Conservation (phyloP, 1,140 invertebrate species). For the Cataglyphis hispanica region DNA sequence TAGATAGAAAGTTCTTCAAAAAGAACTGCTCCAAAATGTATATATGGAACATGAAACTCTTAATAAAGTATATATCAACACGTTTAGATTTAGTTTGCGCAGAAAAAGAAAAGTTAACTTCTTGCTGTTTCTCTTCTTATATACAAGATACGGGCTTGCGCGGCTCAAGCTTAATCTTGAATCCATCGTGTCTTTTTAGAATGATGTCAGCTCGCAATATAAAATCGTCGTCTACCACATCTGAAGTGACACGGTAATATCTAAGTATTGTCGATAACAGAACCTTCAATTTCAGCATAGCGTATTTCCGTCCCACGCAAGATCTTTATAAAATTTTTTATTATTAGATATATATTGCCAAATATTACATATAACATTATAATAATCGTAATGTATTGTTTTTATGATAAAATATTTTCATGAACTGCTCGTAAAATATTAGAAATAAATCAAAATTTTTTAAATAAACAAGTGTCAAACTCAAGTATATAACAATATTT, state of each 20-base stretch:
- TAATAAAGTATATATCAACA: too few species aligned
- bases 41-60: too few species aligned
- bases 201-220: conserved; percentile 85
- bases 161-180: conserved; percentile 82
- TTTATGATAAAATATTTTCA: background rate
- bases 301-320: conserved; percentile 90
- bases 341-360: background rate
- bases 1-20: too few species aligned
- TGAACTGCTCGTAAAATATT: background rate
- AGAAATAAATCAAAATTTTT: background rate
- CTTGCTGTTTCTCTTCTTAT: background rate
- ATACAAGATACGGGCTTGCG: conserved; percentile 43
- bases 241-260: conserved; percentile 87
- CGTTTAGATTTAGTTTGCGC: background rate
- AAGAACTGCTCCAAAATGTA: too few species aligned
- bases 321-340: conserved; percentile 81
- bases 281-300: conserved; percentile 89
- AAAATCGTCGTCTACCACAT: conserved; percentile 83
- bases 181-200: conserved; percentile 86
- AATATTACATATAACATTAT: too few species aligned
- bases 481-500: background rate
- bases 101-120: background rate
- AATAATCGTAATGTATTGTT: background rate
- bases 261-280: conserved; percentile 89
- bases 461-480: background rate